phyloP scores from a whole-genome alignment of 2,797 vertebrate genomes.

The Centroberyx gerrardi region DNA sequence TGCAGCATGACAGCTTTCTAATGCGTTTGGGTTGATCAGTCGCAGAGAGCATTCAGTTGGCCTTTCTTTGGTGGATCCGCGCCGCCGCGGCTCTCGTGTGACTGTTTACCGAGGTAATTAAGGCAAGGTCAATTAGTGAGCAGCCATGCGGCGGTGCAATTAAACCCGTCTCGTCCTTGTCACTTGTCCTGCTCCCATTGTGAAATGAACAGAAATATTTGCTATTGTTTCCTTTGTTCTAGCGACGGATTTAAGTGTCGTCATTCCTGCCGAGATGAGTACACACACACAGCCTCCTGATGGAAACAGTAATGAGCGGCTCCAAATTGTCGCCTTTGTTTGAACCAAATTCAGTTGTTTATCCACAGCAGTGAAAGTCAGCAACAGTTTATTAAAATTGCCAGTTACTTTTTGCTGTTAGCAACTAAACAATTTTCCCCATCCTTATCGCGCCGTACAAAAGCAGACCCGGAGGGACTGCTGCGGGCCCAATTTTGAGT shows the following conservation, averaged over 20 bases:
- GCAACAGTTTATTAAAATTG: background rate
- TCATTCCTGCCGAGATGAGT: constrained; percentile 42
- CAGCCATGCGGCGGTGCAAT: constrained; percentile 27
- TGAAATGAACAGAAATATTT: constrained; percentile 23
- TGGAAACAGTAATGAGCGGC: constrained; percentile 26
- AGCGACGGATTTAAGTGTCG: background rate
- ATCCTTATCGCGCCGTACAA: no score
- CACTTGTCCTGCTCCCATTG: background rate
- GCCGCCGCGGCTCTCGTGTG: background rate
- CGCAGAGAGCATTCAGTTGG: background rate
- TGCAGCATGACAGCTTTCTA: background rate
- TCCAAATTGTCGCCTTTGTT: background rate
- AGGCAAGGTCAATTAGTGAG: constrained; percentile 27
- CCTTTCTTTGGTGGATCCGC: constrained; percentile 5
- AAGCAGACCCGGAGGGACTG: no score
- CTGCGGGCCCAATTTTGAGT: no score
- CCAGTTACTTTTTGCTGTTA: background rate
- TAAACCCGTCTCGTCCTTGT: background rate
- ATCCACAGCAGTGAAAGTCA: constrained; percentile 12
- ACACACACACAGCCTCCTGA: constrained; percentile 4
- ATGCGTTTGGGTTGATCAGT: background rate
- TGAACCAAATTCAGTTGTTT: constrained; percentile 18
- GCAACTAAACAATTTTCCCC: no score
- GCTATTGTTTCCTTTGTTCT: background rate
- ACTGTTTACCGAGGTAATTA: constrained; percentile 49